These are phyloP conservation scores for Excalfactoria chinensis DNA, from an alignment of 2,113 vertebrate species.

Conservation along the genomic window DNA sequence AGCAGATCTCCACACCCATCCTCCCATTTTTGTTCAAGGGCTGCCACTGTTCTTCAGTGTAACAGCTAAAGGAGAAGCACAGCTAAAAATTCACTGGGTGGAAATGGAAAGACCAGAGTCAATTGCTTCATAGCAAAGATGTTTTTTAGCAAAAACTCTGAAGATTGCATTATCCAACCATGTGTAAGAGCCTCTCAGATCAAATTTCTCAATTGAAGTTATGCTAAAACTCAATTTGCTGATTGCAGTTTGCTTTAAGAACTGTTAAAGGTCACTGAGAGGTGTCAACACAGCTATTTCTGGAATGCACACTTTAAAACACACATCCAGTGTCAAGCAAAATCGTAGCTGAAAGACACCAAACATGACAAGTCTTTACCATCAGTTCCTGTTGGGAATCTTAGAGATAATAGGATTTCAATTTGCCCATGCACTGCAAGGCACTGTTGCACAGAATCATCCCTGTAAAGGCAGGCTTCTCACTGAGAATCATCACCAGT, in stretches of 20 bases:
- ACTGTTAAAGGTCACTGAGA: constrained; percentile 1
- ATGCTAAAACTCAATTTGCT: constrained; percentile 19
- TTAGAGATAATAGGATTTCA: not conserved
- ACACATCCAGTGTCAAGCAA: not conserved
- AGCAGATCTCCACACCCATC: not conserved
- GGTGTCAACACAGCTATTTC: not conserved
- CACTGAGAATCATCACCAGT: not conserved
- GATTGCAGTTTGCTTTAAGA: constrained; percentile 31
- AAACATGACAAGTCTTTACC: not conserved
- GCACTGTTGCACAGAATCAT: not conserved
- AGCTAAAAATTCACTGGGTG: not conserved
- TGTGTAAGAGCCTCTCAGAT: not conserved
- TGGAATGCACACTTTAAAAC: not conserved
- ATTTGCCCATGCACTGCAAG: not conserved
- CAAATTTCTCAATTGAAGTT: not conserved
- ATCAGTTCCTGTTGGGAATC: not conserved
- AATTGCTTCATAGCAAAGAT: not conserved
- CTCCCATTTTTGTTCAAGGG: not conserved
- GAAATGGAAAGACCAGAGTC: not conserved
- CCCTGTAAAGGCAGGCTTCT: not conserved
- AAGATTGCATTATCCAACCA: not conserved
- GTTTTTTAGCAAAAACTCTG: not conserved
- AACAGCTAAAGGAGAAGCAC: not conserved
- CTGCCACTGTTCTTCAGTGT: not conserved
- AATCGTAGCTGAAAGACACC: not conserved